Percentiles rank a stretch among this genome's conserved stretches.
Evolutionary conservation across 2,113 vertebrate genomes (phyloP).

Genomic region (Phodopus roborovskii): DNA sequence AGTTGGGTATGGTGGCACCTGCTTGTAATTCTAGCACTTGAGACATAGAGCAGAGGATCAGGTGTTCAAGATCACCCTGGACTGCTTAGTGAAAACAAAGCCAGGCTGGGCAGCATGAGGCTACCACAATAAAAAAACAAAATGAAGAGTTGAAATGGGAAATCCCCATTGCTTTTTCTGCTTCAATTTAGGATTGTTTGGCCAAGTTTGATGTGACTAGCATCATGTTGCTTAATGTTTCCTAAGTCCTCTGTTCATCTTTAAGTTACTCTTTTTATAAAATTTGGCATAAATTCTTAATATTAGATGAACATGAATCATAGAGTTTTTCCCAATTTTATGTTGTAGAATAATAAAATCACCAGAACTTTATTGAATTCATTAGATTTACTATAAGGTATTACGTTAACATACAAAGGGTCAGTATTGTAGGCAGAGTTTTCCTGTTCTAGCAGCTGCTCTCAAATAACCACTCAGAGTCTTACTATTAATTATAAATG

Average conservation of each 20-base stretch:
- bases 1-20: background rate
- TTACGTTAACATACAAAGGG: background rate
- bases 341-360: background rate
- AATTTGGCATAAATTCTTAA: slow-evolving; percentile 3
- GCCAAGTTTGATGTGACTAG: background rate
- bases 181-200: background rate
- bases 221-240: slow-evolving; percentile 24
- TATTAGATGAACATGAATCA: slow-evolving; percentile 12
- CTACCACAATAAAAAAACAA: background rate
- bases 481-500: background rate
- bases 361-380: slow-evolving; percentile 33
- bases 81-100: background rate
- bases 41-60: background rate
- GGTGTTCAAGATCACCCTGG: background rate
- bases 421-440: background rate
- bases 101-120: background rate
- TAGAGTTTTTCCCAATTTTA: slow-evolving; percentile 15
- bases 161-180: background rate
- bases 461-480: background rate
- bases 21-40: background rate
- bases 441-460: background rate
- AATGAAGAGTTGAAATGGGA: slow-evolving; percentile 20
- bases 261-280: slow-evolving; percentile 48
- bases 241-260: background rate
- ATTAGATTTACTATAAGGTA: background rate